These are phyloP conservation scores for Papilio protenor DNA, from an alignment of 2,888 invertebrate genomes.

Conservation along the genomic window DNA sequence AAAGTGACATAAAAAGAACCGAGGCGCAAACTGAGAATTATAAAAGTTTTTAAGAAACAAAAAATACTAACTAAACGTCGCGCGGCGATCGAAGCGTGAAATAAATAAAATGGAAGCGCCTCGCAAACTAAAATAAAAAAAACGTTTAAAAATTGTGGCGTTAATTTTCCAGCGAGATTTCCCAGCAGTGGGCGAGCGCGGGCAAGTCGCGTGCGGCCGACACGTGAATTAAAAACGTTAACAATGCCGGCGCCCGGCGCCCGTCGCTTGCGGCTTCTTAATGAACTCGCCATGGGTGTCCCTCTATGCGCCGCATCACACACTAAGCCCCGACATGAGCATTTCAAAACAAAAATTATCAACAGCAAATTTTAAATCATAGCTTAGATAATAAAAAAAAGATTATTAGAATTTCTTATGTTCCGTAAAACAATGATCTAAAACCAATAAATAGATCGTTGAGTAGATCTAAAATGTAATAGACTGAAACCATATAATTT, in stretches of 20 bases:
- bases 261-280: slow-evolving; percentile 72
- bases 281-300: slow-evolving; percentile 68
- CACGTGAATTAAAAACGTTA: slow-evolving; percentile 83
- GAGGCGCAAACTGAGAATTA: slow-evolving; percentile 54
- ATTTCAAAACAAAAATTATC: neutral
- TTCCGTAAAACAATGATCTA: neutral
- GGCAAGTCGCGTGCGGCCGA: slow-evolving; percentile 75
- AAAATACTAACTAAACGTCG: slow-evolving; percentile 72
- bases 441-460: neutral
- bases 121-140: slow-evolving; percentile 73
- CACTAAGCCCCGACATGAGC: neutral
- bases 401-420: no score
- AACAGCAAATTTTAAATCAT: neutral
- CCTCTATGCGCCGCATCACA: slow-evolving; percentile 43
- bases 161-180: slow-evolving; percentile 83
- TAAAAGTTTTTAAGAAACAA: slow-evolving; percentile 63
- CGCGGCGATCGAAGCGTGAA: slow-evolving; percentile 77
- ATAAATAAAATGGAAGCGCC: slow-evolving; percentile 79
- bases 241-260: slow-evolving; percentile 69
- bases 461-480: neutral
- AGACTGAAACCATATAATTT: neutral
- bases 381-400: neutral
- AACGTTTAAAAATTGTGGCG: slow-evolving; percentile 76
- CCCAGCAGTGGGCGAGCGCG: slow-evolving; percentile 72
- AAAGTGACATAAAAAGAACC: slow-evolving; percentile 46